Evolutionary conservation across 2,888 invertebrate genomes (phyloP).

Genomic region (Orthosia gracilis): DNA sequence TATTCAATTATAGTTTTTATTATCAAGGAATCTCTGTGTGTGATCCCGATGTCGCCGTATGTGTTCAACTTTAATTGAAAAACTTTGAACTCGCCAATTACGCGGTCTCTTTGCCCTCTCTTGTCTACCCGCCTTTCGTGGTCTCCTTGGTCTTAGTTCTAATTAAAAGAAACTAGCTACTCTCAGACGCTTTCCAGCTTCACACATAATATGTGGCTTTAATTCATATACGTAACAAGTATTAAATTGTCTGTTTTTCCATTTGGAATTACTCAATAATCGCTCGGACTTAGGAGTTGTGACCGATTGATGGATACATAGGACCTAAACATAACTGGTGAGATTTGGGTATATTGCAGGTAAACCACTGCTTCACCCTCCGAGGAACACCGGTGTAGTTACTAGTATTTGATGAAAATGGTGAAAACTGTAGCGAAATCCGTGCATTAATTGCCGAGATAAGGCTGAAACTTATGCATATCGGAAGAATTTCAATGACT

Average conservation of each 20-base stretch:
- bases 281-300: too few relatives aligned
- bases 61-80: conserved; percentile 51
- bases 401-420: not conserved
- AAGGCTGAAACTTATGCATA: not conserved
- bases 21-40: conserved; percentile 9
- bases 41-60: not conserved
- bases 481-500: not conserved
- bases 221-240: not conserved
- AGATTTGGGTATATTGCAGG: not conserved
- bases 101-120: too few relatives aligned
- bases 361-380: not conserved
- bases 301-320: too few relatives aligned
- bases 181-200: not conserved
- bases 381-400: not conserved
- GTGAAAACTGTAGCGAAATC: not conserved
- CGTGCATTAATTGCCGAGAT: not conserved
- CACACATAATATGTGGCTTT: too few relatives aligned
- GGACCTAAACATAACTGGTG: too few relatives aligned
- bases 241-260: not conserved
- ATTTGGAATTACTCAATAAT: not conserved
- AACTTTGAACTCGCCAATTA: conserved; percentile 38
- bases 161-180: conserved; percentile 16
- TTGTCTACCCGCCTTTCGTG: too few relatives aligned
- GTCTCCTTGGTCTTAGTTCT: conserved; percentile 16
- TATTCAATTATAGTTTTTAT: not conserved